A percentile compares a stretch with the other conserved stretches of the same genome.
Conservation (phyloP, 1,140 invertebrate species). For the Drosophila asahinai region DNA sequence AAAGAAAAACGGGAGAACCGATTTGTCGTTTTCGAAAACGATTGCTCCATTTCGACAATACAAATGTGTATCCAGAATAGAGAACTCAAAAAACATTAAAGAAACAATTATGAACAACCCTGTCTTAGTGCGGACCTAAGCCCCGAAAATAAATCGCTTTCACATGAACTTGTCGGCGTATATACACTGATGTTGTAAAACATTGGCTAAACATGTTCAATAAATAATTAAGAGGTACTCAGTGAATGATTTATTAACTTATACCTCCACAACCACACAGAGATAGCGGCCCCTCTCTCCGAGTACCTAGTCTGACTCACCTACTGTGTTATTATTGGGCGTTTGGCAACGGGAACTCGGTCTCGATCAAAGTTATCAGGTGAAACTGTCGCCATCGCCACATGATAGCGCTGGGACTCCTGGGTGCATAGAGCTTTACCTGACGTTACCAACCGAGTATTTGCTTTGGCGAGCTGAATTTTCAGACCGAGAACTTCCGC, state of each 20-base stretch:
- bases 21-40: too few relatives aligned
- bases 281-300: neutral
- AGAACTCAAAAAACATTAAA: too few relatives aligned
- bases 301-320: neutral
- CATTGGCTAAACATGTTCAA: slow-evolving; percentile 1
- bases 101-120: too few relatives aligned
- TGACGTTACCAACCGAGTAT: slow-evolving; percentile 16
- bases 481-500: slow-evolving; percentile 43
- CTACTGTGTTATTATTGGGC: slow-evolving; percentile 2
- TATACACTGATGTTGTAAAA: slow-evolving; percentile 4
- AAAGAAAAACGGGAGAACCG: too few relatives aligned
- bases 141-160: neutral
- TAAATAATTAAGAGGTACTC: slow-evolving; percentile 15
- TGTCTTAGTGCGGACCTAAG: neutral
- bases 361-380: slow-evolving; percentile 22
- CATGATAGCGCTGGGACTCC: slow-evolving; percentile 21
- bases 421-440: slow-evolving; percentile 14
- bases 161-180: neutral
- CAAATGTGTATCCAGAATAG: too few relatives aligned
- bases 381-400: slow-evolving; percentile 11
- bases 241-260: slow-evolving; percentile 12
- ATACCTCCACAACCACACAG: neutral
- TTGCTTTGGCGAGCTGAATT: slow-evolving; percentile 39
- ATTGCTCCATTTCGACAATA: too few relatives aligned
- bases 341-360: slow-evolving; percentile 21